Base-by-base conservation (phyloP, 2,797 vertebrate species). In the Crypturellus tataupa region DNA sequence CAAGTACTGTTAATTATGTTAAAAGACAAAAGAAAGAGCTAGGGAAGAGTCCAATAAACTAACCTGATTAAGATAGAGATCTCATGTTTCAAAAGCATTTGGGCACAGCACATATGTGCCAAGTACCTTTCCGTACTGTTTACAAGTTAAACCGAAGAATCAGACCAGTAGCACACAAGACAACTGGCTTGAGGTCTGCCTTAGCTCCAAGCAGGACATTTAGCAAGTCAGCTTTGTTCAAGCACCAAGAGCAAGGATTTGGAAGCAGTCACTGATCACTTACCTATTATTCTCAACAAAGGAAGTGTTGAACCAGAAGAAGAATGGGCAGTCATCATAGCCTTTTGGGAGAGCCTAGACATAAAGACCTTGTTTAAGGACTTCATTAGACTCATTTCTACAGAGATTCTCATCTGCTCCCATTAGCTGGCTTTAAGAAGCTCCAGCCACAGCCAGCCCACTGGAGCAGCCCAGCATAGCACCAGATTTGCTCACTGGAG, bases 291-390 rank as follows among this genome's bases (percentile, higher is more conserved):
- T 97, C 65, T 97, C 96, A 96, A 99, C 94, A 90, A 99, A 99
- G 53, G 98, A 98, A 40, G 99, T 99, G 82, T 99, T 98, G 96
- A 99, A 99, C 99, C 99, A 99, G 95, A 99, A 99, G 97, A 98
- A 99, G 97, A 99, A 99, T 0, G 99, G 98, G 78, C 99, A 99
- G 90, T 98, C 98, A 87, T 99, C 99, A 46, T 99, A 99, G 85
- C 98, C 98, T 93, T 98, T 99, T 3, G 99, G 99, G 82, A 99
- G 97, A 93, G 97, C 97, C 99, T 99, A 82, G 75, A 76, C 33
- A 92, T 18, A 96, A 70, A 92, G 6, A 31, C 7, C 5, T 87
- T 51, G 10, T 82, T 87, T 59, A 79, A 82, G 15, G 6, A 90
- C 8, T 78, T 4, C n/a, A 11, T 59, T 80, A 56, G 6, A 69